phyloP scores from a whole-genome alignment of 2,113 vertebrate species.

The Atrichornis clamosus region DNA sequence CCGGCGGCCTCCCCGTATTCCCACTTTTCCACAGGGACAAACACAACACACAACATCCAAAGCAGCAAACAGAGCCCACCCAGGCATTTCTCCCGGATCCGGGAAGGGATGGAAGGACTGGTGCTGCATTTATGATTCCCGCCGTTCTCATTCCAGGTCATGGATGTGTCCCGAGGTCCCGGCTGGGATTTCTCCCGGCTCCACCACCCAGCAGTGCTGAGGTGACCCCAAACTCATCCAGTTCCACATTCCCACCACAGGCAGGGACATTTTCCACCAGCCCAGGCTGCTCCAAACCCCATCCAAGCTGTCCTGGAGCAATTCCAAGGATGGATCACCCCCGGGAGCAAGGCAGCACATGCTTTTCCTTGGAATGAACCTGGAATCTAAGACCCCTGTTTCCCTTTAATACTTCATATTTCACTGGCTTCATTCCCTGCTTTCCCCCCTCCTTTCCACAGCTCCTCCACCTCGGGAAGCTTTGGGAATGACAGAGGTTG shows the following conservation, averaged over 20 bases:
- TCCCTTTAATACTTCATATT: background rate
- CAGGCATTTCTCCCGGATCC: background rate
- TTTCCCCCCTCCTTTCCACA: background rate
- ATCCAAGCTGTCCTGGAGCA: background rate
- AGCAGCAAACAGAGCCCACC: conserved; percentile 10
- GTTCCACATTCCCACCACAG: background rate
- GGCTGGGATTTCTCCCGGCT: background rate
- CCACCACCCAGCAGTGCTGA: fast-evolving
- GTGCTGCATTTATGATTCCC: background rate
- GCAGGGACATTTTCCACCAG: background rate
- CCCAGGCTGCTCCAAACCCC: background rate
- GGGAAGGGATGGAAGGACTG: background rate
- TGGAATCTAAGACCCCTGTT: background rate
- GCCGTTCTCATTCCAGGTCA: fast-evolving
- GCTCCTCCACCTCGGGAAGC: background rate
- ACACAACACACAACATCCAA: background rate
- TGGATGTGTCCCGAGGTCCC: background rate
- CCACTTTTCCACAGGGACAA: background rate
- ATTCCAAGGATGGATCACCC: background rate
- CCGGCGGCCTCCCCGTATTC: background rate
- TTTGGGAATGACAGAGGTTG: conserved; percentile 6
- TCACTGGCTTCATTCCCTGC: background rate
- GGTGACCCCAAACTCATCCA: background rate
- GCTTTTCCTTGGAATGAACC: background rate
- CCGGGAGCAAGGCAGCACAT: background rate